phyloP scores from a whole-genome alignment of 2,888 invertebrate genomes.

The Gymnocheta viridis region DNA sequence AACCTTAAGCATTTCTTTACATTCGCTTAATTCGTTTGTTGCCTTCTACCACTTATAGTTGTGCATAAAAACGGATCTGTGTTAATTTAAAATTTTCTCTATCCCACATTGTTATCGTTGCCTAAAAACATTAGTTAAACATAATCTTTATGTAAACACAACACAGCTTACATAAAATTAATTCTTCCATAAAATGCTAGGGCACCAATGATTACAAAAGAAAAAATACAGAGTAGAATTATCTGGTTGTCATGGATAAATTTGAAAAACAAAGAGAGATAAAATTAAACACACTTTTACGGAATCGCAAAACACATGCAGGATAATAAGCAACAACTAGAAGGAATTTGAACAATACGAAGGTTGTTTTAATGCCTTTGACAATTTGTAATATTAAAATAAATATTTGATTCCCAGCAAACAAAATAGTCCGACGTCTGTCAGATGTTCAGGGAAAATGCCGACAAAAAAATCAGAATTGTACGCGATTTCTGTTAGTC shows the following conservation, averaged over 20 bases:
- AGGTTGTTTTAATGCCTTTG: constrained; percentile 26
- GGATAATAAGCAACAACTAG: not conserved
- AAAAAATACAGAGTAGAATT: constrained; percentile 34
- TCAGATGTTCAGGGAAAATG: no score
- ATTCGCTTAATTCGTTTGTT: not conserved
- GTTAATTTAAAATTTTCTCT: constrained; percentile 33
- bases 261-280: not conserved
- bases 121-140: constrained; percentile 42
- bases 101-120: not conserved
- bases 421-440: no score
- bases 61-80: constrained; percentile 27
- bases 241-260: constrained; percentile 28
- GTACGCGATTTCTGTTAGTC: no score
- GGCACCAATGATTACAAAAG: constrained; percentile 66
- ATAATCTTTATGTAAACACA: constrained; percentile 54
- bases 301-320: not conserved
- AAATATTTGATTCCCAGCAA: no score
- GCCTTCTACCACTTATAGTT: not conserved
- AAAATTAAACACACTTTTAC: not conserved
- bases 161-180: constrained; percentile 70
- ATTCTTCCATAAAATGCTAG: constrained; percentile 53
- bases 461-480: no score
- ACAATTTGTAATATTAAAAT: constrained; percentile 30
- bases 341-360: constrained; percentile 24
- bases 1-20: constrained; percentile 17